Percentiles rank a stretch among this genome's conserved stretches.
phyloP scores from a whole-genome alignment of 2,797 vertebrate species.

The Phataginus tricuspis region DNA sequence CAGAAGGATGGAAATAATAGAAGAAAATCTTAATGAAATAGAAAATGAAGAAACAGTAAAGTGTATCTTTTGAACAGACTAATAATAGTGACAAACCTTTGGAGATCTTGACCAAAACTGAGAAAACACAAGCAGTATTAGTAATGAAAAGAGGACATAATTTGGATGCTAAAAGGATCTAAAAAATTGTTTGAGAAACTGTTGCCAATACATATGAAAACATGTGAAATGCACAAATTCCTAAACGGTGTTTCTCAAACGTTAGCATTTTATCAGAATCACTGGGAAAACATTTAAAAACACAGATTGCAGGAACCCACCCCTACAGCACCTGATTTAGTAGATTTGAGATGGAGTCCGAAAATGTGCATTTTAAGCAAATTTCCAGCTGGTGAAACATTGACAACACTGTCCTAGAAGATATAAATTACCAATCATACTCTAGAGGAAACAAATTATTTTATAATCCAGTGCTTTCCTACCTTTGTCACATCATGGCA shows the following conservation, averaged over 20 bases:
- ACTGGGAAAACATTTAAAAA: background rate
- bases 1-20: background rate
- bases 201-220: conserved; percentile 6
- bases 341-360: background rate
- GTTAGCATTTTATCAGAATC: background rate
- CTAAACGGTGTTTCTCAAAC: background rate
- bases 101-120: background rate
- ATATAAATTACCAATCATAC: background rate
- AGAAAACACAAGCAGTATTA: background rate
- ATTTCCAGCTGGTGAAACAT: background rate
- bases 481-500: background rate
- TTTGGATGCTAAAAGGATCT: background rate
- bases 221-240: background rate
- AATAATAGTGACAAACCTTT: background rate
- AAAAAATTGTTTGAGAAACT: background rate
- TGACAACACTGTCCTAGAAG: background rate
- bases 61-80: background rate
- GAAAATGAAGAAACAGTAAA: background rate
- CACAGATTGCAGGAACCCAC: background rate
- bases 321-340: background rate
- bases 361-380: background rate
- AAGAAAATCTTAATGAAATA: background rate
- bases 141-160: background rate
- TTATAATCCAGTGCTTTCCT: background rate
- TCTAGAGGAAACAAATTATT: background rate